Conservation (phyloP, 2,113 vertebrate genomes). For the Delphinapterus leucas region DNA sequence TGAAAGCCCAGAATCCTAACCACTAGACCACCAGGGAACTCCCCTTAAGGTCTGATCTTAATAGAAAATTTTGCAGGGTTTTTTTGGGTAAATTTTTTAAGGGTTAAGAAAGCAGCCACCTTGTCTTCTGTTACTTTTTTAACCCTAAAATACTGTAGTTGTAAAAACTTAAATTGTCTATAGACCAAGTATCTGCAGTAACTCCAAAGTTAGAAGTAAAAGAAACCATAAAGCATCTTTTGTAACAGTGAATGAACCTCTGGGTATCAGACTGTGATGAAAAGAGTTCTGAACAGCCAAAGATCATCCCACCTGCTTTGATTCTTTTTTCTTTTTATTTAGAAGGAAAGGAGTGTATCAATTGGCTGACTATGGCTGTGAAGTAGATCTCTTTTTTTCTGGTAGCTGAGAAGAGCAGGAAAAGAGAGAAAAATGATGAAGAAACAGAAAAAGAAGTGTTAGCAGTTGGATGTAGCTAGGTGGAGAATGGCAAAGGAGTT, state of each 20-base stretch:
- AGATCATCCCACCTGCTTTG: neutral
- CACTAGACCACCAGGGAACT: neutral
- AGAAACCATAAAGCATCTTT: neutral
- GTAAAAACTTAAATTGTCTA: neutral
- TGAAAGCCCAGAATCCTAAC: neutral
- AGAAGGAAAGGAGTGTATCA: neutral
- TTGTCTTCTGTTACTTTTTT: neutral
- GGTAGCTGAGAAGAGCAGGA: neutral
- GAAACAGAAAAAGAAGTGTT: neutral
- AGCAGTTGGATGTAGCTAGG: neutral
- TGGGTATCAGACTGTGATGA: neutral
- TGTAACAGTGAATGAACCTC: neutral
- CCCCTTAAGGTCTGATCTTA: neutral
- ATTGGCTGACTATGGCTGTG: neutral
- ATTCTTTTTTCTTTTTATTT: slow-evolving; percentile 14
- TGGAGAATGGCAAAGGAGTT: neutral
- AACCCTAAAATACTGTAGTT: neutral
- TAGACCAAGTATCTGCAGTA: neutral
- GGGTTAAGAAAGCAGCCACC: neutral
- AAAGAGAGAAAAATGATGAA: neutral
- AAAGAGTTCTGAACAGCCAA: slow-evolving; percentile 29
- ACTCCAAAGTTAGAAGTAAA: slow-evolving; percentile 3
- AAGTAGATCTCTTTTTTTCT: slow-evolving; percentile 7
- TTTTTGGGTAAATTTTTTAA: neutral
- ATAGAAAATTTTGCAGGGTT: neutral